A percentile compares a stretch with the other conserved stretches of the same genome.
Evolutionary conservation across 2,888 invertebrate species (phyloP).

Genomic region (Actias luna): DNA sequence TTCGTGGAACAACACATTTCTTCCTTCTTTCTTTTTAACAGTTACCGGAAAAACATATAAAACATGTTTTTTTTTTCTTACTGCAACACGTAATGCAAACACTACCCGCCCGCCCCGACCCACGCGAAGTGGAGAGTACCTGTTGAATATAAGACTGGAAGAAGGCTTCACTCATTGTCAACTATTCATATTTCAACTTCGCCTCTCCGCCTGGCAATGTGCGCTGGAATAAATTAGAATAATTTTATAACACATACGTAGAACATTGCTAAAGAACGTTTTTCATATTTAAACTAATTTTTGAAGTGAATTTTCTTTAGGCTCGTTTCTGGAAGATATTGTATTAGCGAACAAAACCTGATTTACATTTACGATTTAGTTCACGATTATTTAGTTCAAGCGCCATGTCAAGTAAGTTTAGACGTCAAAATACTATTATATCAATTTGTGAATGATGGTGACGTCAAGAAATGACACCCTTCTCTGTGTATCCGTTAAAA

Average conservation of each 20-base stretch:
- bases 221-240: constrained; percentile 2
- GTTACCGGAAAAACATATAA: neutral
- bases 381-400: too few species aligned
- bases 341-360: too few species aligned
- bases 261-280: neutral
- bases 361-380: too few species aligned
- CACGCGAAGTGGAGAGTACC: constrained; percentile 22
- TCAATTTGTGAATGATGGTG: too few species aligned
- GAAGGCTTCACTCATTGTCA: constrained; percentile 15
- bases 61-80: neutral
- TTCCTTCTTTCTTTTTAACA: neutral
- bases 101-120: neutral
- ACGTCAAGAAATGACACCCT: too few species aligned
- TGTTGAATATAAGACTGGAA: constrained; percentile 25
- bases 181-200: constrained; percentile 27
- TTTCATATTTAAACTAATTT: too few species aligned
- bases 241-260: constrained; percentile 3
- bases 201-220: constrained; percentile 11
- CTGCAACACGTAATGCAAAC: constrained; percentile 22
- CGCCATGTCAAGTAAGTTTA: too few species aligned
- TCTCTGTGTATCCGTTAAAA: too few species aligned
- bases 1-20: too few species aligned
- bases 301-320: too few species aligned
- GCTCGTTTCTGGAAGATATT: too few species aligned
- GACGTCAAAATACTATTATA: too few species aligned